Conservation (phyloP, 2,797 vertebrate genomes). For the Danio tinwini region DNA sequence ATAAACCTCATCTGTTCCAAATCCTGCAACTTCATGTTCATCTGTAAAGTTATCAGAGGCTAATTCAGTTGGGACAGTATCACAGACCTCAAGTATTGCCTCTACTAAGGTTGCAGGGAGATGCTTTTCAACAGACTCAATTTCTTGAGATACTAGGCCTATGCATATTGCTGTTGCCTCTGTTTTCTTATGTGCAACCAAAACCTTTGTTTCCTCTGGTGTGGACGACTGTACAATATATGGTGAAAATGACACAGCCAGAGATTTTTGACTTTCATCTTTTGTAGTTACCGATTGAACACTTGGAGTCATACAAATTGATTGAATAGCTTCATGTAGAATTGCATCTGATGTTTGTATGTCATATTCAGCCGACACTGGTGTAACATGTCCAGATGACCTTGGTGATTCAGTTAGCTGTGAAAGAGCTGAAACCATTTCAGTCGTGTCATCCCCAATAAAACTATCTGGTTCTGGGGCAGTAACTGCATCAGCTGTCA, state of each 20-base stretch:
- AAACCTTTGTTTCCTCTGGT: constrained; percentile 58
- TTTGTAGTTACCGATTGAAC: constrained; percentile 58
- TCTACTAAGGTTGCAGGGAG: constrained; percentile 59
- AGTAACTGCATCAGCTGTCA: constrained; percentile 84
- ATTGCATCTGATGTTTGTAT: constrained; percentile 76
- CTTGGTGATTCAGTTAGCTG: constrained; percentile 85
- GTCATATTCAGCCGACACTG: constrained; percentile 77
- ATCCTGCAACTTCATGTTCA: constrained; percentile 58
- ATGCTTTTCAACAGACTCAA: constrained; percentile 59
- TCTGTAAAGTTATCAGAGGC: constrained; percentile 61
- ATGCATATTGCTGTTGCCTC: constrained; percentile 61
- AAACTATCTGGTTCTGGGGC: constrained; percentile 79
- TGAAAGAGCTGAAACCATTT: constrained; percentile 95
- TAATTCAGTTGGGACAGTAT: constrained; percentile 64
- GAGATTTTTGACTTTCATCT: constrained; percentile 56
- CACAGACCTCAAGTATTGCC: constrained; percentile 63
- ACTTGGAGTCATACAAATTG: constrained; percentile 68
- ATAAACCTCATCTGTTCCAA: constrained; percentile 59
- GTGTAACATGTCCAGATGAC: constrained; percentile 88
- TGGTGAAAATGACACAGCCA: constrained; percentile 44
- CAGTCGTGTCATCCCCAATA: constrained; percentile 84
- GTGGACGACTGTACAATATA: constrained; percentile 60
- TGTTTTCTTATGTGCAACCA: constrained; percentile 62
- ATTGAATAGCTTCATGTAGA: constrained; percentile 82
- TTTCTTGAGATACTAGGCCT: constrained; percentile 58